Conservation (phyloP, 2,113 vertebrate species). For the Paramormyrops kingsleyae region DNA sequence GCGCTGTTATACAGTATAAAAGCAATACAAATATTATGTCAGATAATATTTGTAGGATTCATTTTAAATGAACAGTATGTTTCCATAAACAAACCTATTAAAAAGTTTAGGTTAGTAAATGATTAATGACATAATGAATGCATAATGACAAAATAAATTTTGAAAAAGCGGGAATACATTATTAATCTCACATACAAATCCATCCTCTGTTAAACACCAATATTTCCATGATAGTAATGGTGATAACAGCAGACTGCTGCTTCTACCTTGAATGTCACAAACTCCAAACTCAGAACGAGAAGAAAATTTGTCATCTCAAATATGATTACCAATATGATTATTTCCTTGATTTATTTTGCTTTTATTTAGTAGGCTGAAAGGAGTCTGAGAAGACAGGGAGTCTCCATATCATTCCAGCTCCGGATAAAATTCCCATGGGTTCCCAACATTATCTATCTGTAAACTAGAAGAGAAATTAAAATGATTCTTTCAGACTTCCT, state of each 20-base stretch:
- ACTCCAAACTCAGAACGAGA: background rate
- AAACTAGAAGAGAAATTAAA: background rate
- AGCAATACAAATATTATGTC: background rate
- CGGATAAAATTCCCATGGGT: background rate
- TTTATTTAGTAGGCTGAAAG: background rate
- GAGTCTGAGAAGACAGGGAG: background rate
- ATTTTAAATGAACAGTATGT: background rate
- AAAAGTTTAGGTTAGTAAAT: background rate
- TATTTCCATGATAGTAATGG: background rate
- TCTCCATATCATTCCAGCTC: background rate
- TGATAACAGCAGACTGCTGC: background rate
- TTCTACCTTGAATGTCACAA: background rate
- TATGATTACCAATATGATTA: background rate
- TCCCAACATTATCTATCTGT: background rate
- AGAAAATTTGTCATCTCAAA: background rate
- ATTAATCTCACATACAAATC: background rate
- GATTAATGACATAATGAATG: background rate
- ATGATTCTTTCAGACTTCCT: conserved; percentile 5
- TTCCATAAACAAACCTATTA: background rate
- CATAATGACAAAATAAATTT: background rate
- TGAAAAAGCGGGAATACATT: background rate
- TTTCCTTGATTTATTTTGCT: background rate
- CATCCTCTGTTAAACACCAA: background rate
- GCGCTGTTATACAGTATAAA: background rate
- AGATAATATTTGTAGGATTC: background rate